These are phyloP conservation scores for Hyaena hyaena DNA, from an alignment of 2,113 vertebrate genomes.

Conservation along the genomic window DNA sequence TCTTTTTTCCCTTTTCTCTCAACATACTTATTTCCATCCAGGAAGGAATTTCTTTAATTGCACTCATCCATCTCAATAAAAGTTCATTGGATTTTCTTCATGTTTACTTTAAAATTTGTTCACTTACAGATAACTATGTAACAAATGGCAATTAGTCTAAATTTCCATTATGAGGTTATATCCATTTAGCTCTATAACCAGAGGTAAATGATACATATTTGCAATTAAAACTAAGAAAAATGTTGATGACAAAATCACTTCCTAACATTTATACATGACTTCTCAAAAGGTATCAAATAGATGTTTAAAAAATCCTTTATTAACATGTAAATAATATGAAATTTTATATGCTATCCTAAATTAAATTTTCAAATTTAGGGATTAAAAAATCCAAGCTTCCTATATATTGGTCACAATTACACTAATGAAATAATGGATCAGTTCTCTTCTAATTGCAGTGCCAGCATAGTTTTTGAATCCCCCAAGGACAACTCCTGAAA, in stretches of 20 bases:
- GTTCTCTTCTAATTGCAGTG: not conserved
- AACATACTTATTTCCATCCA: constrained; percentile 47
- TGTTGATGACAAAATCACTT: constrained; percentile 21
- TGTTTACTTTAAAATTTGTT: constrained; percentile 41
- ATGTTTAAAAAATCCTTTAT: not conserved
- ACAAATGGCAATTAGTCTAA: constrained; percentile 6
- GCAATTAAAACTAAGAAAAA: constrained; percentile 56
- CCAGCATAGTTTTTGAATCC: not conserved
- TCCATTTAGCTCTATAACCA: not conserved
- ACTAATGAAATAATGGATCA: not conserved
- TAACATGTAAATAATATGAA: constrained; percentile 10
- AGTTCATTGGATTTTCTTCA: not conserved
- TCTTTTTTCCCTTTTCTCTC: constrained; percentile 6
- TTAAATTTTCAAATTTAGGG: constrained; percentile 37
- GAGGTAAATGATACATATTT: constrained; percentile 1
- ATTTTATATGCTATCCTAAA: not conserved
- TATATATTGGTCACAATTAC: not conserved
- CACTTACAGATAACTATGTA: not conserved
- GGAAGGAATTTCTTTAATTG: constrained; percentile 27
- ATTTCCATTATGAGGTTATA: not conserved
- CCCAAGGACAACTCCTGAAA: not conserved
- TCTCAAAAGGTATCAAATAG: not conserved
- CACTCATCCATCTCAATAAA: not conserved
- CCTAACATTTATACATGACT: constrained; percentile 7
- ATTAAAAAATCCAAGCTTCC: not conserved